Evolutionary conservation across 2,113 vertebrate genomes (phyloP).

Genomic region (Chinchilla lanigera): DNA sequence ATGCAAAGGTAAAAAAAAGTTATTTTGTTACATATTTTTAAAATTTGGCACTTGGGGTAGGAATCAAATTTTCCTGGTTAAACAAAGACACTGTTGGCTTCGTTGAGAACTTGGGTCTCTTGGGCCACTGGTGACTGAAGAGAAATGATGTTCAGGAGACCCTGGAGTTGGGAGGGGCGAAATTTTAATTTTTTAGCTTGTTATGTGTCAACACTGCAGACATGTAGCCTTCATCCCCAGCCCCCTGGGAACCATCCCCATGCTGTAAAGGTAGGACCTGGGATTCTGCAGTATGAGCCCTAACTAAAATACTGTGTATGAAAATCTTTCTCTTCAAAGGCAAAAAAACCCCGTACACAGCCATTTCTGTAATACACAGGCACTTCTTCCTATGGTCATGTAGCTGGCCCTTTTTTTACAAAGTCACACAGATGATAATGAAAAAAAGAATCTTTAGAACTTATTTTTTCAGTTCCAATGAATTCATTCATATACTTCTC

Average conservation of each 20-base stretch:
- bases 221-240: neutral
- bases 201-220: neutral
- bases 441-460: neutral
- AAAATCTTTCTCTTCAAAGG: neutral
- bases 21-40: neutral
- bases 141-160: neutral
- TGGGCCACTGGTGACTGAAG: neutral
- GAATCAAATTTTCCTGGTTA: neutral
- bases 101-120: neutral
- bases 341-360: neutral
- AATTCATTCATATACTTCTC: neutral
- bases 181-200: neutral
- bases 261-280: neutral
- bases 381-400: neutral
- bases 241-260: neutral
- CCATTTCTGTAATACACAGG: neutral
- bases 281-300: neutral
- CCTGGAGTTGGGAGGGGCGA: neutral
- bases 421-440: neutral
- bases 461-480: constrained; percentile 3
- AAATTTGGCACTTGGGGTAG: constrained; percentile 25
- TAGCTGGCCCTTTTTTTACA: neutral
- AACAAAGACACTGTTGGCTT: neutral
- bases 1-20: constrained; percentile 94
- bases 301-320: neutral